Evolutionary conservation across 2,797 vertebrate species (phyloP).

Genomic region (Halcyon chelicuti): DNA sequence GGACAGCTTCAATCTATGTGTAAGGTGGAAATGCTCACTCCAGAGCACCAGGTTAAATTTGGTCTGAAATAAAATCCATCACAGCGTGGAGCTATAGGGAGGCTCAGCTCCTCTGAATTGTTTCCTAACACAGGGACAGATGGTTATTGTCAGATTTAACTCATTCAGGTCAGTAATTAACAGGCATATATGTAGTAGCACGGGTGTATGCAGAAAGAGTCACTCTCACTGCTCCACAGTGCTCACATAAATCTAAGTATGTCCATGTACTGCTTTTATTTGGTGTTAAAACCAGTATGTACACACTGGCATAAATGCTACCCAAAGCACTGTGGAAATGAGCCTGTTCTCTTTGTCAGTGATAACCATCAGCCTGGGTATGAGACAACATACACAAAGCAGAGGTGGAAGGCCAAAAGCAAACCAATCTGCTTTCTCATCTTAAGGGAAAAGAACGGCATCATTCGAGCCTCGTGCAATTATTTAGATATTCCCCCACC

Average conservation of each 20-base stretch:
- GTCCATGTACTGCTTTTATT: neutral
- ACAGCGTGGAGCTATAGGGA: fast-evolving
- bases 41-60: neutral
- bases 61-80: neutral
- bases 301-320: neutral
- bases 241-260: neutral
- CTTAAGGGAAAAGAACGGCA: neutral
- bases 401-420: neutral
- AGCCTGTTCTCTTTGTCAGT: neutral
- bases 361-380: neutral
- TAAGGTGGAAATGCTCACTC: neutral
- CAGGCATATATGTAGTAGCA: neutral
- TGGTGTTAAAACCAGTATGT: neutral
- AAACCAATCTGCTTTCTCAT: neutral
- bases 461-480: neutral
- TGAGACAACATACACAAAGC: neutral
- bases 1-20: neutral
- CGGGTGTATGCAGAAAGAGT: neutral
- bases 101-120: neutral
- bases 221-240: neutral
- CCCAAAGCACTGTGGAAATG: neutral
- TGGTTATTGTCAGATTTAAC: neutral
- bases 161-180: neutral
- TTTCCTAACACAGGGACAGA: neutral
- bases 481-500: neutral